Evolutionary conservation across 2,113 vertebrate genomes (phyloP).

Genomic region (Periophthalmus modestus): DNA sequence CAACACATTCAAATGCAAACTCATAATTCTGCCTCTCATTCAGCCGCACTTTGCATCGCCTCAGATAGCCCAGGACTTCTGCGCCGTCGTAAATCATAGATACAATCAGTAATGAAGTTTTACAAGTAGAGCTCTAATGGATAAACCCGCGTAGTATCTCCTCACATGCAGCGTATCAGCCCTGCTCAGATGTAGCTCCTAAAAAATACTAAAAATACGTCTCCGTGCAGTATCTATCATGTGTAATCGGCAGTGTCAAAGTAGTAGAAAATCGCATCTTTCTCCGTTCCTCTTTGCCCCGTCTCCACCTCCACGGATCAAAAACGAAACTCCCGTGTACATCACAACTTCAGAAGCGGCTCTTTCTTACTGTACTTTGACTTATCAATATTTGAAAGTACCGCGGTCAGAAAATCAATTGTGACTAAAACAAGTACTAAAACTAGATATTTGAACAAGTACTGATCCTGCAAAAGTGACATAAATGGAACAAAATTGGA

Average conservation of each 20-base stretch:
- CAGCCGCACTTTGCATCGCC: background rate
- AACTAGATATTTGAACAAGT: too few species aligned
- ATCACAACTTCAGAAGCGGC: too few species aligned
- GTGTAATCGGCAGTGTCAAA: background rate
- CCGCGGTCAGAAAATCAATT: too few species aligned
- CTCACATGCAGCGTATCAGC: background rate
- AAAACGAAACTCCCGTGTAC: too few species aligned
- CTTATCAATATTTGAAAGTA: too few species aligned
- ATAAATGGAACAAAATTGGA: too few species aligned
- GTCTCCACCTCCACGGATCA: background rate
- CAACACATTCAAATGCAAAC: background rate
- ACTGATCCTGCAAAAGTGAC: too few species aligned
- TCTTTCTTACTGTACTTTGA: too few species aligned
- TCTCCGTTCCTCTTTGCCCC: background rate
- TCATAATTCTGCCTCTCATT: background rate
- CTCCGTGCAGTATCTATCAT: background rate
- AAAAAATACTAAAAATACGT: background rate
- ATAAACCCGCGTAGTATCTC: background rate
- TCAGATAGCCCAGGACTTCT: background rate
- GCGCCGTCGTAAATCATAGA: background rate
- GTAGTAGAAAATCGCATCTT: background rate
- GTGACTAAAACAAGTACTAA: too few species aligned
- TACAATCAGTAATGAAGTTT: constrained; percentile 4
- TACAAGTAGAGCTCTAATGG: background rate
- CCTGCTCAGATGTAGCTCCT: background rate